A percentile compares a stretch with the other conserved stretches of the same genome.
phyloP scores from a whole-genome alignment of 2,888 invertebrate genomes.

The Dryadula phaetusa region DNA sequence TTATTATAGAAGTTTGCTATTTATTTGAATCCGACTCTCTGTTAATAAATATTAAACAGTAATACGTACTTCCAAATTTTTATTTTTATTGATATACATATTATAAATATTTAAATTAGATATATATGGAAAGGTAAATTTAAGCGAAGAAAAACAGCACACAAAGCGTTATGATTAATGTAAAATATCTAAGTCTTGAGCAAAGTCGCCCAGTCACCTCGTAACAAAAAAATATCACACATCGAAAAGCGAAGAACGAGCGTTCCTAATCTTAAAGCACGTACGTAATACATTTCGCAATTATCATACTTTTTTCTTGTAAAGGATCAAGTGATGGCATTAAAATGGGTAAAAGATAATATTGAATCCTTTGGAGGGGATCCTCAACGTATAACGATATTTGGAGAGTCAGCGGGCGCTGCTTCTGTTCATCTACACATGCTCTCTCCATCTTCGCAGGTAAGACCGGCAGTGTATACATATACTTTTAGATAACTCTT shows the following conservation, averaged over 20 bases:
- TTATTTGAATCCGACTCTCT: background rate
- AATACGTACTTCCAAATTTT: background rate
- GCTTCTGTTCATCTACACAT: slow-evolving; percentile 85
- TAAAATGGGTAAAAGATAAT: slow-evolving; percentile 86
- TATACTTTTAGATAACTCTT: background rate
- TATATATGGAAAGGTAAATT: no score
- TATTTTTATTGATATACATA: background rate
- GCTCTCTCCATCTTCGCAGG: slow-evolving; percentile 81
- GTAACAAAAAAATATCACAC: no score
- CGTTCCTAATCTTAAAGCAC: no score
- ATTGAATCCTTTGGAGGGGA: slow-evolving; percentile 86
- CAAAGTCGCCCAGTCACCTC: no score
- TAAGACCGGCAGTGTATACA: slow-evolving; percentile 45
- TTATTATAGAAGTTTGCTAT: no score
- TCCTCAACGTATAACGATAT: slow-evolving; percentile 82
- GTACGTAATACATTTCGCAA: background rate
- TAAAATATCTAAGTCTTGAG: no score
- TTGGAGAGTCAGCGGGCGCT: slow-evolving; percentile 86
- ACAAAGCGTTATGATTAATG: no score
- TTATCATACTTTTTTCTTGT: background rate
- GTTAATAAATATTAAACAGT: background rate
- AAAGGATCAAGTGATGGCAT: slow-evolving; percentile 85
- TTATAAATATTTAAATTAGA: background rate
- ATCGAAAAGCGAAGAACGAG: no score
- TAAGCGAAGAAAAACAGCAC: no score